Conservation (phyloP, 2,113 vertebrate genomes). For the Periophthalmus modestus region DNA sequence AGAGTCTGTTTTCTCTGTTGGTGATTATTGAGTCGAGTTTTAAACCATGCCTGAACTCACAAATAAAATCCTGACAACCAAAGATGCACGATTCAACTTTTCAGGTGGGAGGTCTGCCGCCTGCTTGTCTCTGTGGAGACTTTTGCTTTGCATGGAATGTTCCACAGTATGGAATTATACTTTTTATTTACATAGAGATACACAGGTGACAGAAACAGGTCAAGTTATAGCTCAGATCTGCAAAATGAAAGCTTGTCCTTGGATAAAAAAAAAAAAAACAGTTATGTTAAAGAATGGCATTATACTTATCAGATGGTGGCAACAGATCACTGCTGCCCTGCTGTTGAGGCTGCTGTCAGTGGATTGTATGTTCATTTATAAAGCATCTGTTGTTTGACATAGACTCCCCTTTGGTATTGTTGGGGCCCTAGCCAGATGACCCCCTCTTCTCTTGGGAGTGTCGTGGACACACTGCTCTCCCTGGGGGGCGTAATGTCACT, state of each 20-base stretch:
- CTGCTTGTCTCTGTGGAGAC: no score
- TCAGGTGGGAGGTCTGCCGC: no score
- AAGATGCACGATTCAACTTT: no score
- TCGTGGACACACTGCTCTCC: neutral
- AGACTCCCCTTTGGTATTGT: neutral
- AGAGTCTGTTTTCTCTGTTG: neutral
- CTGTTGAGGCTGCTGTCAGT: neutral
- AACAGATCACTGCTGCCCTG: neutral
- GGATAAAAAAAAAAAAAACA: neutral
- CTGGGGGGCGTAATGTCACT: neutral
- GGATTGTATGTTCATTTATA: neutral
- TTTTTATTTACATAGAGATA: no score
- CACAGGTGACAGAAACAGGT: no score
- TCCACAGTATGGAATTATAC: no score
- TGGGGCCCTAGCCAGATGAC: neutral
- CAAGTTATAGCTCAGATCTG: no score
- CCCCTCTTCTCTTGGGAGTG: neutral
- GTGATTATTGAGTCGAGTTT: neutral
- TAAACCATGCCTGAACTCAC: no score
- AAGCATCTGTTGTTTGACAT: constrained; percentile 7
- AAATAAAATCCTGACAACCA: no score
- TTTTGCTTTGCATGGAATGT: no score
- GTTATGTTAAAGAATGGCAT: neutral
- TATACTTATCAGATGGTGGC: neutral
- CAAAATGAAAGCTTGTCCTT: no score